Evolutionary conservation across 2,113 vertebrate genomes (phyloP).

Genomic region (Aegithalos caudatus): DNA sequence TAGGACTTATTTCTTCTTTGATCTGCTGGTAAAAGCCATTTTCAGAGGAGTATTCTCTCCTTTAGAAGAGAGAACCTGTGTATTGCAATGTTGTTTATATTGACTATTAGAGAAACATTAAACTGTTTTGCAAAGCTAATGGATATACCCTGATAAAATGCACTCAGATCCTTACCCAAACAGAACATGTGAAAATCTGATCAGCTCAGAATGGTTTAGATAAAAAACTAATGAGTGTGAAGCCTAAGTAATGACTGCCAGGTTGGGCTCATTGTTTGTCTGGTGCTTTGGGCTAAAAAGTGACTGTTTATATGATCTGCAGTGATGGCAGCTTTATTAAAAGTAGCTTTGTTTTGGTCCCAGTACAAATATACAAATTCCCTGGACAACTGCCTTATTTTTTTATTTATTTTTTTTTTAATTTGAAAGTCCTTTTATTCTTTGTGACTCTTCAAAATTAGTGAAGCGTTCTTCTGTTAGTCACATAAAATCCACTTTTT

Average conservation of each 20-base stretch:
- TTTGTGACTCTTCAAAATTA: neutral
- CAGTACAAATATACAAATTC: constrained; percentile 25
- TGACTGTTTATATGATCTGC: neutral
- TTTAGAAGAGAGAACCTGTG: neutral
- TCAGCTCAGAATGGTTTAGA: neutral
- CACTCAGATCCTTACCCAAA: neutral
- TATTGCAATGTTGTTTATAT: neutral
- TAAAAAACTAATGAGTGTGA: neutral
- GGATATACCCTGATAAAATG: neutral
- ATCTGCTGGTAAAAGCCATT: neutral
- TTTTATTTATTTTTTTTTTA: neutral
- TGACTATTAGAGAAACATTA: neutral
- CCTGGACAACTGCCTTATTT: neutral
- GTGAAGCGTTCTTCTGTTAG: neutral
- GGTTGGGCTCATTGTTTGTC: neutral
- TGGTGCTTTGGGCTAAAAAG: constrained; percentile 13
- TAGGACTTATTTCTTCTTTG: neutral
- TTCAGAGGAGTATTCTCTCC: neutral
- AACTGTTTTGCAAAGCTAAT: neutral
- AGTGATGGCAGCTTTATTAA: constrained; percentile 20
- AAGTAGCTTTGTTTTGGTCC: constrained; percentile 6
- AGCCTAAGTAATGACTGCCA: neutral
- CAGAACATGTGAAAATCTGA: neutral
- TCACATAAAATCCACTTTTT: neutral
- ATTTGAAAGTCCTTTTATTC: constrained; percentile 36